Evolutionary conservation across 2,113 vertebrate species (phyloP).

Genomic region (Microtus montanus): DNA sequence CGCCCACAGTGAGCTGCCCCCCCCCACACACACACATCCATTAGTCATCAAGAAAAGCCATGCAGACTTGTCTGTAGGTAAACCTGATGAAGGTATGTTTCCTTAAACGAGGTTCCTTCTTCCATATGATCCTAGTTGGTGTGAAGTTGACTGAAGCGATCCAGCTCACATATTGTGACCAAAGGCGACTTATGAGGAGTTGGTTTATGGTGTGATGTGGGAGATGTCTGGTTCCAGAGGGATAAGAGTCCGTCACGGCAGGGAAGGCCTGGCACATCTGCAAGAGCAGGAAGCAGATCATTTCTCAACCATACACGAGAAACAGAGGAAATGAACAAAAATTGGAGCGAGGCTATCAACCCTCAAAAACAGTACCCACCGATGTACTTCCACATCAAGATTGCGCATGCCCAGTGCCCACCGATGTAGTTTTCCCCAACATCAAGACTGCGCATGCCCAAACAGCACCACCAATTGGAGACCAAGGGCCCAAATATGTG

Average conservation of each 20-base stretch:
- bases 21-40: too few species aligned
- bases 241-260: not conserved
- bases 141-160: not conserved
- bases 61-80: not conserved
- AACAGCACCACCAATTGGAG: not conserved
- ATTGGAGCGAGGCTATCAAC: not conserved
- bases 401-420: not conserved
- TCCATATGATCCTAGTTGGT: not conserved
- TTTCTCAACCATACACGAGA: not conserved
- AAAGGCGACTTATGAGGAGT: not conserved
- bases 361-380: not conserved
- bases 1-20: not conserved
- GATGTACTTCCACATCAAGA: too few species aligned
- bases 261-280: rapidly evolving
- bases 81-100: not conserved
- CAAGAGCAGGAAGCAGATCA: not conserved
- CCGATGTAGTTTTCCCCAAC: rapidly evolving
- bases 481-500: not conserved
- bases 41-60: not conserved
- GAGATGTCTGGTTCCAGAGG: not conserved
- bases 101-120: not conserved
- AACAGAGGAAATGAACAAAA: not conserved
- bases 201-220: not conserved
- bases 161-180: not conserved
- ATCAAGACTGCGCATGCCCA: not conserved